Evolutionary conservation across 2,888 invertebrate species (phyloP).

Genomic region (Orgyia antiqua): DNA sequence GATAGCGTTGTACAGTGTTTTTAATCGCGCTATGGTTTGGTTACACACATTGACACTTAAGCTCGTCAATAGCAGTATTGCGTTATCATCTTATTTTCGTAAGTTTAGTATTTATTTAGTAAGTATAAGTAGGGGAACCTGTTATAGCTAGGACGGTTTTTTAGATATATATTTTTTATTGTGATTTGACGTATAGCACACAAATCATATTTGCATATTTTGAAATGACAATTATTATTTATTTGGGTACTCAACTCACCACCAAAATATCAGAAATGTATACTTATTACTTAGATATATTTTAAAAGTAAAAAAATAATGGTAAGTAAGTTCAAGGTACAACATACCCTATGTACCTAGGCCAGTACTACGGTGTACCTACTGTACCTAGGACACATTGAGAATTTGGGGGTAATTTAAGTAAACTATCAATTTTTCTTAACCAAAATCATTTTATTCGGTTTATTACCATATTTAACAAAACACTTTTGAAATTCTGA

Average conservation of each 20-base stretch:
- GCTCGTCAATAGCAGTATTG: too few species aligned
- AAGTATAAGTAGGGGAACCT: background rate
- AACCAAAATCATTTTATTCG: too few species aligned
- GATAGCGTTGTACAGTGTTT: too few species aligned
- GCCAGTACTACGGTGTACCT: conserved; percentile 8
- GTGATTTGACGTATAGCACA: conserved; percentile 1
- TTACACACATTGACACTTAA: too few species aligned
- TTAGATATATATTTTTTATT: conserved; percentile 1
- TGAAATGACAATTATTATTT: conserved; percentile 5
- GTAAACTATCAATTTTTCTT: too few species aligned
- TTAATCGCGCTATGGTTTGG: too few species aligned
- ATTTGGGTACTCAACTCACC: conserved; percentile 7
- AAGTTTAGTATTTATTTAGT: too few species aligned
- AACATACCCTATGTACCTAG: conserved; percentile 11
- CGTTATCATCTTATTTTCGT: too few species aligned
- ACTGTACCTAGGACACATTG: conserved; percentile 9
- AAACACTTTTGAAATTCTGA: too few species aligned
- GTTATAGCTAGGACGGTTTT: conserved; percentile 1
- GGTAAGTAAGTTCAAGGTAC: conserved; percentile 6
- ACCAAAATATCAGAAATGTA: conserved; percentile 8
- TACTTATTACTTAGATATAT: conserved; percentile 6
- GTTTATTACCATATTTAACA: too few species aligned
- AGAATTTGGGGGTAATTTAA: too few species aligned
- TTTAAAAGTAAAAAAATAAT: conserved; percentile 8
- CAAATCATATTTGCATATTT: conserved; percentile 9